These are phyloP conservation scores for Anthoscopus minutus DNA, from an alignment of 2,113 vertebrate species.

Conservation along the genomic window DNA sequence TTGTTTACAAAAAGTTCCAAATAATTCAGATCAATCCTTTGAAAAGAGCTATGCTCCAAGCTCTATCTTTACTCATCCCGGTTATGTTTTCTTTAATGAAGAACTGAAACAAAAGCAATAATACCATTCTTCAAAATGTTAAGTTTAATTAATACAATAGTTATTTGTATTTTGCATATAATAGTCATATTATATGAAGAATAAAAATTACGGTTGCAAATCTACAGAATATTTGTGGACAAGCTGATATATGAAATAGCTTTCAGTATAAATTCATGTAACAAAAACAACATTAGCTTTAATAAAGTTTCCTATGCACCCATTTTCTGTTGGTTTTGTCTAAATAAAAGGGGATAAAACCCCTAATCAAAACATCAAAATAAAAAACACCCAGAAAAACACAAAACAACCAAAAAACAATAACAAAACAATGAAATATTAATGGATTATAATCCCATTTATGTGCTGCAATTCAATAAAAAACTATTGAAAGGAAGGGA, in stretches of 20 bases:
- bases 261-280: not conserved
- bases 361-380: fast-evolving
- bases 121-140: not conserved
- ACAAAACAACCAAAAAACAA: not conserved
- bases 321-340: not conserved
- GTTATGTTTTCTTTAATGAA: not conserved
- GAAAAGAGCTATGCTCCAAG: not conserved
- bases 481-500: fast-evolving
- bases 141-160: not conserved
- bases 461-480: not conserved
- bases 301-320: not conserved
- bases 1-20: not conserved
- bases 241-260: not conserved
- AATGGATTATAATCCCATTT: not conserved
- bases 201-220: not conserved
- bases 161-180: not conserved
- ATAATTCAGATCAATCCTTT: not conserved
- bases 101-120: not conserved
- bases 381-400: not conserved
- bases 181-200: not conserved
- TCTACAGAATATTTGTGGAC: not conserved
- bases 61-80: not conserved
- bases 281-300: not conserved
- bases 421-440: not conserved
- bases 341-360: fast-evolving